phyloP scores from a whole-genome alignment of 2,888 invertebrate genomes.

The Cosmopolites sordidus region DNA sequence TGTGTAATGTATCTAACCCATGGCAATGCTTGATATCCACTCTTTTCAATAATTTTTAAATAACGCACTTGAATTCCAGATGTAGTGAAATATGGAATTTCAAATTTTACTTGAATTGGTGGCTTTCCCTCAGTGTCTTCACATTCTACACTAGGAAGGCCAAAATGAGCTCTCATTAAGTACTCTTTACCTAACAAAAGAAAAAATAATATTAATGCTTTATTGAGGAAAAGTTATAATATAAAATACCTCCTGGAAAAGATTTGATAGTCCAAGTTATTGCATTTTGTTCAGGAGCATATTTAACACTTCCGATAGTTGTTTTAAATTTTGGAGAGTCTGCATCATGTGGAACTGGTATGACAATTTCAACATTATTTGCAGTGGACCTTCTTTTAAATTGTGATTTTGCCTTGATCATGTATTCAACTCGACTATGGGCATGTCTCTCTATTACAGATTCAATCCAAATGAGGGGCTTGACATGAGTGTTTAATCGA shows the following conservation, averaged over 20 bases:
- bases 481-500: conserved; percentile 89
- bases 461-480: conserved; percentile 98
- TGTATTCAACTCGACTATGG: conserved; percentile 96
- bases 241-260: conserved; percentile 97
- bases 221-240: conserved; percentile 42
- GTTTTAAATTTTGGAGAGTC: conserved; percentile 98
- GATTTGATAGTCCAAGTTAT: conserved; percentile 98
- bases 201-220: not conserved
- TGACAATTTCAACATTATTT: conserved; percentile 97
- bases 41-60: conserved; percentile 97
- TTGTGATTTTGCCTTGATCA: conserved; percentile 98
- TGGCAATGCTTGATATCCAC: conserved; percentile 96
- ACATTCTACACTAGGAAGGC: conserved; percentile 90
- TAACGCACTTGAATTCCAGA: conserved; percentile 97
- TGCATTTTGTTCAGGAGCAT: conserved; percentile 94
- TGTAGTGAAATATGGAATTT: conserved; percentile 98
- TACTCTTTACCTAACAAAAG: conserved; percentile 79
- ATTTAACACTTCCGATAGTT: conserved; percentile 94
- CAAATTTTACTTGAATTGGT: conserved; percentile 97
- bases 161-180: conserved; percentile 96
- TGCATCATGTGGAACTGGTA: conserved; percentile 94
- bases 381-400: conserved; percentile 97
- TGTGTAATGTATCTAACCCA: conserved; percentile 99
- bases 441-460: conserved; percentile 96
- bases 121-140: conserved; percentile 95